Conservation (phyloP, 2,113 vertebrate species). For the Alosa alosa region DNA sequence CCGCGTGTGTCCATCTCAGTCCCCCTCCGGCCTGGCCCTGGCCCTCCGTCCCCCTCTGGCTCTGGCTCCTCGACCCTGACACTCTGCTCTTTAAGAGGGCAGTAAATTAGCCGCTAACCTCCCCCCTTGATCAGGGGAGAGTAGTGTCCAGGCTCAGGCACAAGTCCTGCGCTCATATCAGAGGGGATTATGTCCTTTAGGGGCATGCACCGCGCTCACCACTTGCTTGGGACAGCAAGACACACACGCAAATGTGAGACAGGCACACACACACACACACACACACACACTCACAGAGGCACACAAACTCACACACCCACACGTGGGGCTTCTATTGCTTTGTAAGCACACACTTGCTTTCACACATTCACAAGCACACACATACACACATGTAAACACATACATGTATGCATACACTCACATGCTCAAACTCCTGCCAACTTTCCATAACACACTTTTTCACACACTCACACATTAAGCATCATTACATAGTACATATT, state of each 20-base stretch:
- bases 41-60: no score
- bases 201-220: neutral
- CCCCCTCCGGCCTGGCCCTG: neutral
- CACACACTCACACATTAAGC: neutral
- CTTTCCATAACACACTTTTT: neutral
- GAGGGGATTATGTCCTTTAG: neutral
- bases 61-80: neutral
- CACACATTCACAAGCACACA: neutral
- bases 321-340: neutral
- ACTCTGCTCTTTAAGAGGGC: neutral
- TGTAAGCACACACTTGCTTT: neutral
- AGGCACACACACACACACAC: neutral
- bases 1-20: slow-evolving; percentile 6
- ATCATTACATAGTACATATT: neutral
- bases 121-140: neutral
- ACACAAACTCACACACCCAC: neutral
- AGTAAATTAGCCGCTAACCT: neutral
- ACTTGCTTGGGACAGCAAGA: neutral
- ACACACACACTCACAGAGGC: neutral
- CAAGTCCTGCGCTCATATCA: neutral
- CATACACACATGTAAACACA: neutral
- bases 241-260: neutral
- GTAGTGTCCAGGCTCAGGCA: neutral
- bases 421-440: neutral
- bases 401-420: neutral